These are phyloP conservation scores for Phalacrocorax carbo DNA, from an alignment of 2,113 vertebrate genomes.

Conservation along the genomic window DNA sequence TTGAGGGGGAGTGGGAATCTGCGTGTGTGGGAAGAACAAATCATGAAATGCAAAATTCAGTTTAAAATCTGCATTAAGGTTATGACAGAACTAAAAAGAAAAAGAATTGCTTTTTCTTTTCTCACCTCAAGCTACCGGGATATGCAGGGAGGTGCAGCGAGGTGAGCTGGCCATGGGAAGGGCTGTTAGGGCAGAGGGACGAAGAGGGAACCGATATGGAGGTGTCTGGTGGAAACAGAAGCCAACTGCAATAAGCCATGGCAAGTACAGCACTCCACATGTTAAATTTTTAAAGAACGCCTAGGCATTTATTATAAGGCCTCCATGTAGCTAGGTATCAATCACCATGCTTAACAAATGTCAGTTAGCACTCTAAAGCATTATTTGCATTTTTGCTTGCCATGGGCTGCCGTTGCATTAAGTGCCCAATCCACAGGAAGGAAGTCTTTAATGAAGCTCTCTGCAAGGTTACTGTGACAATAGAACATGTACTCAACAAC, in stretches of 20 bases:
- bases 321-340: neutral
- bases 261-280: neutral
- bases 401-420: neutral
- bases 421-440: neutral
- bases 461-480: neutral
- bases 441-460: neutral
- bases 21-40: slow-evolving; percentile 45
- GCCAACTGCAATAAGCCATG: neutral
- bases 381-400: neutral
- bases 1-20: slow-evolving; percentile 62
- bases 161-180: neutral
- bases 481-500: neutral
- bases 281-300: neutral
- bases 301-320: neutral
- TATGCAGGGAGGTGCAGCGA: neutral
- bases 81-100: neutral
- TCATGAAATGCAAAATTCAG: slow-evolving; percentile 53
- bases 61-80: neutral
- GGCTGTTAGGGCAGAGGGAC: neutral
- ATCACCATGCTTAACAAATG: neutral
- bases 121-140: neutral
- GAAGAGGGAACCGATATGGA: neutral
- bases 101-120: neutral
- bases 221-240: neutral
- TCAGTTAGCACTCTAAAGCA: neutral